Evolutionary conservation across 2,797 vertebrate genomes (phyloP).

Genomic region (Siniperca undulata): DNA sequence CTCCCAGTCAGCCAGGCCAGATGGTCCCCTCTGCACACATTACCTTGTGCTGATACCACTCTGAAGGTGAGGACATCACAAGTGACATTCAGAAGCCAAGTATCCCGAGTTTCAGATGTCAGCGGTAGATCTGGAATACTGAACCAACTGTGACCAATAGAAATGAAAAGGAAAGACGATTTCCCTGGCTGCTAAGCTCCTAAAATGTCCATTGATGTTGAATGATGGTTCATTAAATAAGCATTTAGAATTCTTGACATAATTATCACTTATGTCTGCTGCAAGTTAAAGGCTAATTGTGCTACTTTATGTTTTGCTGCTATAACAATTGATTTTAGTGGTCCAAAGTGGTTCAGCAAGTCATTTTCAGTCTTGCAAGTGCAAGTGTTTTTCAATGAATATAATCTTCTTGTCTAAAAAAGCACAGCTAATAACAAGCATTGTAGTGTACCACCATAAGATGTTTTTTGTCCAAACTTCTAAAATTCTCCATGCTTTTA

Average conservation of each 20-base stretch:
- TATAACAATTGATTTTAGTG: slow-evolving; percentile 39
- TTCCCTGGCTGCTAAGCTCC: not conserved
- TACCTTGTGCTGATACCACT: slow-evolving; percentile 69
- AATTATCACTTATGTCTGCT: slow-evolving; percentile 42
- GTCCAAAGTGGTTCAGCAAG: not conserved
- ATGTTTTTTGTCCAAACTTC: not conserved
- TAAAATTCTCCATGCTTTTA: slow-evolving; percentile 5
- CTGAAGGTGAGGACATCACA: slow-evolving; percentile 81
- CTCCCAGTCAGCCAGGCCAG: slow-evolving; percentile 81
- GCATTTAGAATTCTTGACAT: slow-evolving; percentile 23
- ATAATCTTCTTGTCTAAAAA: slow-evolving; percentile 45
- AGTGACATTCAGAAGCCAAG: slow-evolving; percentile 70
- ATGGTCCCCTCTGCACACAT: slow-evolving; percentile 81
- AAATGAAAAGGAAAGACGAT: slow-evolving; percentile 14
- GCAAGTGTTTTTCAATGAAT: slow-evolving; percentile 40
- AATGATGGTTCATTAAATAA: slow-evolving; percentile 17
- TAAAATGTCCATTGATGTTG: slow-evolving; percentile 23
- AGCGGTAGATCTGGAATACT: slow-evolving; percentile 4
- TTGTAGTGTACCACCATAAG: not conserved
- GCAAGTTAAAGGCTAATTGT: slow-evolving; percentile 56
- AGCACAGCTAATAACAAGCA: not conserved
- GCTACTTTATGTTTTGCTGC: slow-evolving; percentile 53
- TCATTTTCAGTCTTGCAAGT: slow-evolving; percentile 28
- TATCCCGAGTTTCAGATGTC: slow-evolving; percentile 35
- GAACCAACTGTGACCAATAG: slow-evolving; percentile 16